Evolutionary conservation across 1,140 invertebrate genomes (phyloP).

Genomic region (Zaprionus inermis): DNA sequence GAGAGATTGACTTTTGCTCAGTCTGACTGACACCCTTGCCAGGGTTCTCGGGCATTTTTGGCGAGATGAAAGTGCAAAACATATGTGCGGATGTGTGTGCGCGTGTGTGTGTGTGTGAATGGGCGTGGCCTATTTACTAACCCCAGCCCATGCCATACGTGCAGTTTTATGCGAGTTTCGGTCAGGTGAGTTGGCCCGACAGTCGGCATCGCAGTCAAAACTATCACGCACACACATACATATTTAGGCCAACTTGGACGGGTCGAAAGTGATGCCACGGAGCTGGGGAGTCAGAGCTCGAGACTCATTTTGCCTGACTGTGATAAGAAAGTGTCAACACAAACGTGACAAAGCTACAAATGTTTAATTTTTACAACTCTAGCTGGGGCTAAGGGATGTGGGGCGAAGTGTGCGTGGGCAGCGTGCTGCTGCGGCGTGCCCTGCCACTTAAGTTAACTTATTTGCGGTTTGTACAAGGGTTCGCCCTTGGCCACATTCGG

Average conservation of each 20-base stretch:
- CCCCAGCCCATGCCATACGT: slow-evolving; percentile 18
- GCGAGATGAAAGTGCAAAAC: slow-evolving; percentile 58
- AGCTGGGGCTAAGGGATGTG: background rate
- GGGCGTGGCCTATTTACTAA: slow-evolving; percentile 16
- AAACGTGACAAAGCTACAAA: slow-evolving; percentile 83
- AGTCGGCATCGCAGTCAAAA: slow-evolving; percentile 60
- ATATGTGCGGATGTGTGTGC: slow-evolving; percentile 50
- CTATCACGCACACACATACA: slow-evolving; percentile 74
- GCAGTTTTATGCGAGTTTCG: slow-evolving; percentile 56
- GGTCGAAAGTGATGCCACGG: background rate
- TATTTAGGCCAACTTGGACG: slow-evolving; percentile 65
- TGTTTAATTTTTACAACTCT: slow-evolving; percentile 80
- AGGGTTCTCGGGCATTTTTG: slow-evolving; percentile 41
- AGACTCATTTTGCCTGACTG: slow-evolving; percentile 55
- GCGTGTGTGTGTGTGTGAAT: slow-evolving; percentile 20
- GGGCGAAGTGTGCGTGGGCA: background rate
- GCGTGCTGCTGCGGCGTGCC: slow-evolving; percentile 41
- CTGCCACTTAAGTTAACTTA: slow-evolving; percentile 73
- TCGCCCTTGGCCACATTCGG: slow-evolving; percentile 72
- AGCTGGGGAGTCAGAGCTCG: background rate
- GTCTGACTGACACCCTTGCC: slow-evolving; percentile 40
- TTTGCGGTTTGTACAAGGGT: slow-evolving; percentile 74
- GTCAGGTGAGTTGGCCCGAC: slow-evolving; percentile 60
- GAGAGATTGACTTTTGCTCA: slow-evolving; percentile 14
- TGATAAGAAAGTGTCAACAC: slow-evolving; percentile 82